Evolutionary conservation across 1,140 invertebrate genomes (phyloP).

Genomic region (Zaprionus taronus): DNA sequence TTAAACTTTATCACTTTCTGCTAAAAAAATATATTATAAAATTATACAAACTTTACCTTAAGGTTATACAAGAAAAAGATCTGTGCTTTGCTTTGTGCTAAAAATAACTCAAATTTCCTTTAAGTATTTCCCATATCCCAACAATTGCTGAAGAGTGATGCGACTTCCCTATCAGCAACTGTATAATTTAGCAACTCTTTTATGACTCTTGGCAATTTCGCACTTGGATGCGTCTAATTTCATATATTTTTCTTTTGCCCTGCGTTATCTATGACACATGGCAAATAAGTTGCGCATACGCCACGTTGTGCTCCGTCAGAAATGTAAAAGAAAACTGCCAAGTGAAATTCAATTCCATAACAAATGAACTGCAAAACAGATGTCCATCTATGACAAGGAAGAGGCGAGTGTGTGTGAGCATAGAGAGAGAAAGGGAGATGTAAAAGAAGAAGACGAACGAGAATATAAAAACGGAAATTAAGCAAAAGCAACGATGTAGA

Average conservation of each 20-base stretch:
- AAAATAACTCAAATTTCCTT: too few species aligned
- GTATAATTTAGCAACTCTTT: slow-evolving; percentile 37
- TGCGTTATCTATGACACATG: slow-evolving; percentile 62
- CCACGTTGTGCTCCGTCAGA: slow-evolving; percentile 38
- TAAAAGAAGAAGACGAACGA: slow-evolving; percentile 9
- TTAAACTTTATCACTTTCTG: too few species aligned
- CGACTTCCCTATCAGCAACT: slow-evolving; percentile 17
- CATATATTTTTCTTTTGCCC: slow-evolving; percentile 27
- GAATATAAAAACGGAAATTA: slow-evolving; percentile 70
- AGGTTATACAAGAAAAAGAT: too few species aligned
- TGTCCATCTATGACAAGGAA: slow-evolving; percentile 55
- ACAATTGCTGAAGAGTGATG: slow-evolving; percentile 19
- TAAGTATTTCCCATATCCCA: background rate
- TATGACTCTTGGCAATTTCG: slow-evolving; percentile 59
- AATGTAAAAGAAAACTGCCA: slow-evolving; percentile 32
- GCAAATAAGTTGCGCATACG: slow-evolving; percentile 71
- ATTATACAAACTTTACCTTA: too few species aligned
- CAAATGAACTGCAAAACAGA: slow-evolving; percentile 79
- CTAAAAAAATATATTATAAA: too few species aligned
- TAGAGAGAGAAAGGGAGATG: slow-evolving; percentile 14
- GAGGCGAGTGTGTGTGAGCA: slow-evolving; percentile 8
- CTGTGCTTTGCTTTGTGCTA: too few species aligned
- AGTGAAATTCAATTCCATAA: slow-evolving; percentile 75
- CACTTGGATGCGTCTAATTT: slow-evolving; percentile 70
- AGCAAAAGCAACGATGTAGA: slow-evolving; percentile 50